Evolutionary conservation across 2,888 invertebrate species (phyloP).

Genomic region (Aplocera efformata): DNA sequence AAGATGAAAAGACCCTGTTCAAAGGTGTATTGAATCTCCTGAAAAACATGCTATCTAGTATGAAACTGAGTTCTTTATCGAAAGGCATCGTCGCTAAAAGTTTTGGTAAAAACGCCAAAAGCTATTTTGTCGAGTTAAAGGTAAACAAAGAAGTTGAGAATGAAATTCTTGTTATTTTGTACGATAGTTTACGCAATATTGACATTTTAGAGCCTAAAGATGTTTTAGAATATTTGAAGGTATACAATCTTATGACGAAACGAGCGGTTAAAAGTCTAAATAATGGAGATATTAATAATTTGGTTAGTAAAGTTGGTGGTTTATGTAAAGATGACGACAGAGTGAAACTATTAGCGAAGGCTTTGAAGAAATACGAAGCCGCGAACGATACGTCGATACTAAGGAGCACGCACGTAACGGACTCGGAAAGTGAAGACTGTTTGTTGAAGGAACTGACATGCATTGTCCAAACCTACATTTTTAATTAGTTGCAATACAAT

Average conservation of each 20-base stretch:
- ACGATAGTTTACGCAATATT: conserved; percentile 46
- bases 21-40: conserved; percentile 45
- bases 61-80: conserved; percentile 47
- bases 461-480: conserved; percentile 43
- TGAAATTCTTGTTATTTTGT: conserved; percentile 52
- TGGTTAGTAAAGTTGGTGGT: conserved; percentile 44
- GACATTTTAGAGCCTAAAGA: conserved; percentile 49
- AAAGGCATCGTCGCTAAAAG: conserved; percentile 40
- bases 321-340: conserved; percentile 39
- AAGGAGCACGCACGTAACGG: conserved; percentile 39
- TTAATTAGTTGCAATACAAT: not conserved
- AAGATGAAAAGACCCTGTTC: conserved; percentile 46
- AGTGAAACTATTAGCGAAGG: conserved; percentile 46
- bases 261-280: conserved; percentile 54
- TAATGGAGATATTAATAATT: conserved; percentile 51
- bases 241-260: conserved; percentile 54
- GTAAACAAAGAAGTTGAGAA: conserved; percentile 61
- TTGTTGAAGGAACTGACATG: conserved; percentile 42
- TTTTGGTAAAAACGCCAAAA: conserved; percentile 27
- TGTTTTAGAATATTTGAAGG: conserved; percentile 42
- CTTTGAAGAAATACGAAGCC: conserved; percentile 28
- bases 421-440: conserved; percentile 22
- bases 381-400: conserved; percentile 47
- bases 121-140: conserved; percentile 48
- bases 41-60: conserved; percentile 52